These are phyloP conservation scores for Parambassis ranga DNA, from an alignment of 2,797 vertebrate genomes.

Conservation along the genomic window DNA sequence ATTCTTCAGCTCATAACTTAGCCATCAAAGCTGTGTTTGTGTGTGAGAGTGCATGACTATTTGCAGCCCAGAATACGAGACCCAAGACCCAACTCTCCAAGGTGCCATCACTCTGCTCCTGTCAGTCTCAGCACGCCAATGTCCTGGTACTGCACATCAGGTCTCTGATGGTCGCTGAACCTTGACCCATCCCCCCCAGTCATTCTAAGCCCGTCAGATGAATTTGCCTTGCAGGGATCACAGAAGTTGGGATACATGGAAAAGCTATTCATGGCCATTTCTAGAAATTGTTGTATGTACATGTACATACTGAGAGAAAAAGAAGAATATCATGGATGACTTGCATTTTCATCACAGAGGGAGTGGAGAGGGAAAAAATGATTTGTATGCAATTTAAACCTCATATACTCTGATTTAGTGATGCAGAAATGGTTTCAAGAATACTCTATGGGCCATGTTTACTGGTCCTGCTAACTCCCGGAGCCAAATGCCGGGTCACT, in stretches of 20 bases:
- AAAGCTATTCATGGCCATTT: conserved; percentile 57
- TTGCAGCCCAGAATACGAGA: conserved; percentile 55
- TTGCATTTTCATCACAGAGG: conserved; percentile 44
- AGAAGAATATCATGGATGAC: conserved; percentile 47
- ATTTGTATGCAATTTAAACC: conserved; percentile 60
- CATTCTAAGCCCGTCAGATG: conserved; percentile 51
- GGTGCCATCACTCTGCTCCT: conserved; percentile 72
- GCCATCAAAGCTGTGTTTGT: conserved; percentile 70
- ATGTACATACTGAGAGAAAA: conserved; percentile 21
- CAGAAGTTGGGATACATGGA: conserved; percentile 51
- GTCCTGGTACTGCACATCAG: conserved; percentile 49
- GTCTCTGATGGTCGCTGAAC: conserved; percentile 56
- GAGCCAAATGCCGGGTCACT: conserved; percentile 53
- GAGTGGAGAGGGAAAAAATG: conserved; percentile 51
- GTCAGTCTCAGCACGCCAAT: conserved; percentile 59
- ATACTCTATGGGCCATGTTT: conserved; percentile 50
- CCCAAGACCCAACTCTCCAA: conserved; percentile 54
- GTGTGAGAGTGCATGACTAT: conserved; percentile 43
- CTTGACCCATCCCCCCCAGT: conserved; percentile 35
- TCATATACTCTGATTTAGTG: conserved; percentile 52
- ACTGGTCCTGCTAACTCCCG: conserved; percentile 34
- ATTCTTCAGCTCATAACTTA: conserved; percentile 66
- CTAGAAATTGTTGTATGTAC: conserved; percentile 20
- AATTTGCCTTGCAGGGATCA: conserved; percentile 66
- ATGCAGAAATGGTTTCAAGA: conserved; percentile 52